Evolutionary conservation across 2,888 invertebrate species (phyloP).

Genomic region (Tenodera sinensis): DNA sequence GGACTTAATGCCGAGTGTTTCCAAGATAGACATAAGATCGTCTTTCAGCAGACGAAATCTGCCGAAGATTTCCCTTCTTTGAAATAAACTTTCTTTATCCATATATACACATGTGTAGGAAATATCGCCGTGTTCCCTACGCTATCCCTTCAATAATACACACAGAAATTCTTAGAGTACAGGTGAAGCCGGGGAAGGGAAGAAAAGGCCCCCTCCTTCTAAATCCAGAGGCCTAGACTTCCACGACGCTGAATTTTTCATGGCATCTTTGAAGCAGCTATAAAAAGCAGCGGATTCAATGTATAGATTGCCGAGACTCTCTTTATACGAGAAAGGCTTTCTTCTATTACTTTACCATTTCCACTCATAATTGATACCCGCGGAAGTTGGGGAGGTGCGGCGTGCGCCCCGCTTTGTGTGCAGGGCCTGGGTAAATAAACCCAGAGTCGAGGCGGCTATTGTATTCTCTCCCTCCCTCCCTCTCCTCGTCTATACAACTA

Average conservation of each 20-base stretch:
- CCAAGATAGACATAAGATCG: no score
- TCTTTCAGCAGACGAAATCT: no score
- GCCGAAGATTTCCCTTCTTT: background rate
- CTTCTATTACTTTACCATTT: constrained; percentile 33
- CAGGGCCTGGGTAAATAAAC: constrained; percentile 6
- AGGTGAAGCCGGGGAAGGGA: background rate
- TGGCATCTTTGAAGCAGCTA: constrained; percentile 31
- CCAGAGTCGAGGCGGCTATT: background rate
- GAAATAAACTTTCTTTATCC: background rate
- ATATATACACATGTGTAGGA: background rate
- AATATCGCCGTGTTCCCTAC: background rate
- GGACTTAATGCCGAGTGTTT: no score
- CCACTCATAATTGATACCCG: constrained; percentile 31
- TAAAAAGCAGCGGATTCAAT: constrained; percentile 29
- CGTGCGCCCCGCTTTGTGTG: background rate
- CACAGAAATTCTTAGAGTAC: background rate
- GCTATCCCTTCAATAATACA: background rate
- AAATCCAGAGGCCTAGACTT: constrained; percentile 23
- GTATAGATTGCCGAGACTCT: constrained; percentile 20
- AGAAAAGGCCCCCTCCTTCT: background rate
- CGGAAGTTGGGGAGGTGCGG: background rate
- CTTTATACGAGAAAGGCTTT: constrained; percentile 25
- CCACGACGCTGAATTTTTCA: constrained; percentile 27
- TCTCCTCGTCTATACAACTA: background rate
- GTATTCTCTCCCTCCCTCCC: background rate